Evolutionary conservation across 2,888 invertebrate species (phyloP), one percentile per base, ranked within the genome.

Genomic region (Xestia c-nigrum): DNA sequence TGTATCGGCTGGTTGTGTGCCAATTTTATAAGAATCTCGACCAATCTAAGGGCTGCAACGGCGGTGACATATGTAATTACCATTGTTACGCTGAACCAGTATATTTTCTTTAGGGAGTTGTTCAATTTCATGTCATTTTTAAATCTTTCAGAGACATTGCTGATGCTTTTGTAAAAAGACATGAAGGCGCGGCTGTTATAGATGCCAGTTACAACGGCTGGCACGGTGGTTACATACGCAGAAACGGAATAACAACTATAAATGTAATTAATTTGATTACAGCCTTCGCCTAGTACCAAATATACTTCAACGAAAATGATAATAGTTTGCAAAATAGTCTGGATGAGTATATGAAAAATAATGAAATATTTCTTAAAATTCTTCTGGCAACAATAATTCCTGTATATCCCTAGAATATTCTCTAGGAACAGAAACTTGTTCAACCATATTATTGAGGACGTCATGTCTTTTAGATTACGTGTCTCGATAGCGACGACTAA

Each of bases 361-460:
- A 74, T 68, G 5, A 47, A 40, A 21, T 5, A 19, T 59, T 47
- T 74, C 16, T 46, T 55, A n/a, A 14, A 63, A 24, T 63, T 68
- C 7, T 40, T 47, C 40, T 55, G 47, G 1, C 5, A 43, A 31
- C 52, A 55, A 47, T 68, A 77, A 10, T 40, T 55, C 6, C 77
- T 68, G 40, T 78, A 31, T 47, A 77, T 10, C 21, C 77, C 78
- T 10, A 78, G 31, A 10, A 78, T 1, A 31, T 21, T 46, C 21
- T 78, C 78, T 4, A 78, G 16, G 24, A 68, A 55, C 24, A 77
- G 19, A 31, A 77, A 59, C 21, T 43, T 55, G 3, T 78, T 47
- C 14, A 77, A 64, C 47, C 21, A 78, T 7, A 77, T 55, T 14
- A 64, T 7, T 2, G 47, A 16, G 4, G 61, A 40, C 77, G n/a